Conservation (phyloP, 2,113 vertebrate genomes). For the Malaclemys terrapin region DNA sequence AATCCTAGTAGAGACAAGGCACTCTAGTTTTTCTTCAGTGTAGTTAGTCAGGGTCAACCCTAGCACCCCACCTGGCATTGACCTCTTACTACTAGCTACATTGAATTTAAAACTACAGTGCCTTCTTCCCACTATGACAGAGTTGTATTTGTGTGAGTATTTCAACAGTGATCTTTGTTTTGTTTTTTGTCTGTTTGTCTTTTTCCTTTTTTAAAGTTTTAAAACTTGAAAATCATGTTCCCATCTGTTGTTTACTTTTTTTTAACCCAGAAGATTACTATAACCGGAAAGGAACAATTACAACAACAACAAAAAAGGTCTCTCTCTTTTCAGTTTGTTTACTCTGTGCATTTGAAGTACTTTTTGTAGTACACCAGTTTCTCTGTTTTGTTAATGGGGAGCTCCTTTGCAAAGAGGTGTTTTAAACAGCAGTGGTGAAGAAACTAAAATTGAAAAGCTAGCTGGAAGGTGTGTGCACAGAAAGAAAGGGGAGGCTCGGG, state of each 20-base stretch:
- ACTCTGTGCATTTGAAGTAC: rapidly evolving
- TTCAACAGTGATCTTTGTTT: background rate
- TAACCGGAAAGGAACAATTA: background rate
- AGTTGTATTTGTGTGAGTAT: background rate
- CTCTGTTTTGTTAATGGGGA: background rate
- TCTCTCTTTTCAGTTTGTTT: background rate
- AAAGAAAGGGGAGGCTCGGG: background rate
- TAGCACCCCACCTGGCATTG: background rate
- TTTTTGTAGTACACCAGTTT: background rate
- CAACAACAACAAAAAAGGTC: background rate
- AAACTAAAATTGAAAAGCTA: background rate
- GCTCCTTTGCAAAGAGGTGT: background rate
- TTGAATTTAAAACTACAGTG: background rate
- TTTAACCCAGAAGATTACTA: background rate
- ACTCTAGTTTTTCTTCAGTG: background rate
- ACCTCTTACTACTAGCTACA: background rate
- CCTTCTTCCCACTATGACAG: background rate
- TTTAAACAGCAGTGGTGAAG: background rate
- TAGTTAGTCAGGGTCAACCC: background rate
- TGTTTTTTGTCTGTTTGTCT: background rate
- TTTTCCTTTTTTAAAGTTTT: background rate
- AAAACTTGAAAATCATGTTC: background rate
- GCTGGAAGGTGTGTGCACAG: background rate
- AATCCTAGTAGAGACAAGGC: background rate
- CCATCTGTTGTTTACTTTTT: background rate